These are phyloP conservation scores for Holothuria glaberrima DNA, from an alignment of 35 echinoderm and acorn worm species.

Conservation along the genomic window DNA sequence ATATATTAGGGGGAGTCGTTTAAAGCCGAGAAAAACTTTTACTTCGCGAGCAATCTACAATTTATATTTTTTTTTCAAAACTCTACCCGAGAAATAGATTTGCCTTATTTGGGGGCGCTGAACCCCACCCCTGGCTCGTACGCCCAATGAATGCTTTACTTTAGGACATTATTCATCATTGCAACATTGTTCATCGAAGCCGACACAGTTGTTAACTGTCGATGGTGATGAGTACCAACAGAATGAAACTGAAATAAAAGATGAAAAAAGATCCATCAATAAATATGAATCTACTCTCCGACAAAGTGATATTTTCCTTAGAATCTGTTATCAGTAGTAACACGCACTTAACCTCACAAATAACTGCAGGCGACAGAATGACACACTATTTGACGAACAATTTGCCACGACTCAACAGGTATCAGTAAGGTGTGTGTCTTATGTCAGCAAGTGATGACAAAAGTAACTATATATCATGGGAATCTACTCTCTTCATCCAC, in stretches of 20 bases:
- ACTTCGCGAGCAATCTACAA: no score
- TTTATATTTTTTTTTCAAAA: no score
- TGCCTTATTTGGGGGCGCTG: no score
- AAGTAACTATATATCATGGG: constrained; percentile 31
- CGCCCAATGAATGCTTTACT: no score
- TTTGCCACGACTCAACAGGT: constrained; percentile 50
- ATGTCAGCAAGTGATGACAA: constrained; percentile 11
- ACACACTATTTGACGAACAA: constrained; percentile 23
- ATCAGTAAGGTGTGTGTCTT: constrained; percentile 25
- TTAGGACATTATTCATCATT: no score
- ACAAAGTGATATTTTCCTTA: not conserved
- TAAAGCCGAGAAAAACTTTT: no score
- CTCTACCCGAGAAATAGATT: no score
- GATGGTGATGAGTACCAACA: constrained; percentile 2
- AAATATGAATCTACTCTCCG: constrained; percentile 17
- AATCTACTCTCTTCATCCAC: not conserved
- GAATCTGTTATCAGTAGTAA: constrained; percentile 17
- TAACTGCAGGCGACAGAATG: constrained; percentile 22
- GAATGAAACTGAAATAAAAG: constrained; percentile 16
- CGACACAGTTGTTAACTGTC: constrained; percentile 1
- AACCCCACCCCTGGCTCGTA: no score
- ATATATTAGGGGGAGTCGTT: no score
- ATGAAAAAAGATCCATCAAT: constrained; percentile 1
- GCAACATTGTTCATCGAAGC: not conserved
- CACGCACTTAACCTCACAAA: constrained; percentile 40